These are phyloP conservation scores for Lasiommata megera DNA, from an alignment of 2,888 invertebrate species.

Conservation along the genomic window DNA sequence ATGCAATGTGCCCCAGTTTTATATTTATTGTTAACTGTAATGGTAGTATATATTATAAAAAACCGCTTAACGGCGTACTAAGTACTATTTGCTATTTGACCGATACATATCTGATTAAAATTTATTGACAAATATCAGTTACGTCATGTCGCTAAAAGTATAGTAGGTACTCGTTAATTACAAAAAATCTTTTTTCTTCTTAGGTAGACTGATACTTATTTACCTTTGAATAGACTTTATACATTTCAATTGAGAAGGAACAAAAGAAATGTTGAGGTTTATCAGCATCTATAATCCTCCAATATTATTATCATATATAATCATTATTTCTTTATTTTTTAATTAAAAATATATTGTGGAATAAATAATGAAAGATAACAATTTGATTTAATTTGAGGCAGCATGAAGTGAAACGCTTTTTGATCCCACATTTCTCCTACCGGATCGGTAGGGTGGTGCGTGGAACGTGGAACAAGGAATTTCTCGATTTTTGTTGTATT, in stretches of 20 bases:
- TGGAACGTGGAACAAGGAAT: slow-evolving; percentile 43
- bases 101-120: no score
- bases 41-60: no score
- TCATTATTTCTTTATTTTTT: slow-evolving; percentile 27
- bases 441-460: slow-evolving; percentile 52
- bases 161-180: slow-evolving; percentile 21
- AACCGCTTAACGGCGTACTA: no score
- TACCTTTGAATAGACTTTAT: slow-evolving; percentile 15
- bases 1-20: no score
- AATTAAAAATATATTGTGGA: slow-evolving; percentile 9
- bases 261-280: slow-evolving; percentile 16
- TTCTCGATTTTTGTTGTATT: neutral
- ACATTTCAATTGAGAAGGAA: slow-evolving; percentile 19
- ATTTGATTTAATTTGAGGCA: slow-evolving; percentile 53
- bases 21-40: no score
- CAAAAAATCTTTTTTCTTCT: slow-evolving; percentile 28
- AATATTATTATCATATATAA: slow-evolving; percentile 27
- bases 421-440: slow-evolving; percentile 56
- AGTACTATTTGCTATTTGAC: no score
- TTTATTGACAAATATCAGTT: neutral
- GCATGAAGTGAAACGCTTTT: slow-evolving; percentile 66
- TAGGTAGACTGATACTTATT: slow-evolving; percentile 31
- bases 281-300: slow-evolving; percentile 24
- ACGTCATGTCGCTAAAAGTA: slow-evolving; percentile 21
- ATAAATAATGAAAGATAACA: slow-evolving; percentile 4